Percentiles rank a stretch among this genome's conserved stretches.
These are phyloP conservation scores for Caenorhabditis sp. DNA, from an alignment of 2,888 invertebrate species.

Conservation along the genomic window DNA sequence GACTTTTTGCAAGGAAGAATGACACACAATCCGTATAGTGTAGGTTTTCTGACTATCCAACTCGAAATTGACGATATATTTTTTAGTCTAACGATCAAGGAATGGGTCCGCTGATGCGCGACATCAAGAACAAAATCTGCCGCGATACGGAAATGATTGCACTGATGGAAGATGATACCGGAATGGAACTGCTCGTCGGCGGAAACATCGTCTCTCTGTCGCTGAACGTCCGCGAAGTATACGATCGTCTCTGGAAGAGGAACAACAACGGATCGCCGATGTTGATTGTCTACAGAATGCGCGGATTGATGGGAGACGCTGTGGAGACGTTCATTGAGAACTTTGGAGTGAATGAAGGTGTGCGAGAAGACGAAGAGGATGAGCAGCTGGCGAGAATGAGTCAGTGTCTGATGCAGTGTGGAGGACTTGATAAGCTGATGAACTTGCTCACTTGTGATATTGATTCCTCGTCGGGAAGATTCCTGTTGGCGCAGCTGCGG, in stretches of 20 bases:
- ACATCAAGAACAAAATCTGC: constrained; percentile 93
- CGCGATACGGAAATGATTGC: constrained; percentile 97
- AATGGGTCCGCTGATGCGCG: constrained; percentile 96
- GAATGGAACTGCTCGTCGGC: constrained; percentile 97
- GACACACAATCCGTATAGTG: constrained; percentile 96
- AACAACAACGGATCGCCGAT: constrained; percentile 91
- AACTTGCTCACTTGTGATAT: constrained; percentile 39
- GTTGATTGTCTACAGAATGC: constrained; percentile 97
- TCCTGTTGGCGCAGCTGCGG: constrained; percentile 88
- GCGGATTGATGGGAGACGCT: constrained; percentile 96
- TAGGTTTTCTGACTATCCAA: constrained; percentile 82
- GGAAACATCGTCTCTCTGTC: constrained; percentile 98
- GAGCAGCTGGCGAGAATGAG: constrained; percentile 96
- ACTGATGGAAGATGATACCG: constrained; percentile 96
- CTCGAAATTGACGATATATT: too few relatives aligned
- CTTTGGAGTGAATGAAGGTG: constrained; percentile 33
- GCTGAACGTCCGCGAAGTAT: constrained; percentile 91
- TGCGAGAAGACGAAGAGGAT: constrained; percentile 90
- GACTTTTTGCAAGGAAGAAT: constrained; percentile 93
- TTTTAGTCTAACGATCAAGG: constrained; percentile 92
- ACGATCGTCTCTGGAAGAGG: constrained; percentile 89
- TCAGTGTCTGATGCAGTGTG: constrained; percentile 90
- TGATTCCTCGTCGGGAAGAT: constrained; percentile 52
- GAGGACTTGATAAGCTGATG: constrained; percentile 87
- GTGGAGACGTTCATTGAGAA: constrained; percentile 92